Conservation (phyloP, 2,113 vertebrate species). For the Oryzias woworae region DNA sequence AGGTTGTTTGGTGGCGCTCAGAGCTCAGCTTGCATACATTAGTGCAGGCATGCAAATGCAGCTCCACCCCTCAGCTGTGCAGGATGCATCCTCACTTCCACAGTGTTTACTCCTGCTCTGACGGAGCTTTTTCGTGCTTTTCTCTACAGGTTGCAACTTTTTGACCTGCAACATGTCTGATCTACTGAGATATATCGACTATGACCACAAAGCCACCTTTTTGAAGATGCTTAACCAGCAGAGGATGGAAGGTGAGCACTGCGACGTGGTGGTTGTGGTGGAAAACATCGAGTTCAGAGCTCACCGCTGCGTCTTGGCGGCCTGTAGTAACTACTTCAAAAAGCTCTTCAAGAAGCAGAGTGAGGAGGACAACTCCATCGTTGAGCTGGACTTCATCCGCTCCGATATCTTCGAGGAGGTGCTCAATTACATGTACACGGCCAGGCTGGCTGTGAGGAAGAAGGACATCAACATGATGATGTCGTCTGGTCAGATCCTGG, state of each 20-base stretch:
- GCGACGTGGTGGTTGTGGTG: conserved; percentile 94
- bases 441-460: conserved; percentile 90
- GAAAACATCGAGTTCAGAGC: conserved; percentile 96
- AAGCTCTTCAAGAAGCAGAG: conserved; percentile 97
- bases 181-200: conserved; percentile 95
- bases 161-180: conserved; percentile 91
- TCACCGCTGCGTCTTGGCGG: conserved; percentile 91
- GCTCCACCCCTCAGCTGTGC: conserved; percentile 57
- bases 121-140: neutral
- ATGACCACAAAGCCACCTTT: conserved; percentile 96
- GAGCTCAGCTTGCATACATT: conserved; percentile 2
- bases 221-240: conserved; percentile 95
- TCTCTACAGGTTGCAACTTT: conserved; percentile 81
- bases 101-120: conserved; percentile 1
- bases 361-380: conserved; percentile 93
- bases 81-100: neutral
- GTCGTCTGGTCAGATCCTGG: conserved; percentile 92
- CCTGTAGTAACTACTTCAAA: conserved; percentile 96
- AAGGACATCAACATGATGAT: conserved; percentile 97
- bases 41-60: conserved; percentile 12
- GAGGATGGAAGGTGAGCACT: conserved; percentile 93
- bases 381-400: conserved; percentile 95
- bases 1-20: neutral
- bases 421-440: conserved; percentile 95
- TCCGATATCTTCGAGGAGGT: conserved; percentile 96